Conservation (phyloP, 2,113 vertebrate species). For the Etia nguti region DNA sequence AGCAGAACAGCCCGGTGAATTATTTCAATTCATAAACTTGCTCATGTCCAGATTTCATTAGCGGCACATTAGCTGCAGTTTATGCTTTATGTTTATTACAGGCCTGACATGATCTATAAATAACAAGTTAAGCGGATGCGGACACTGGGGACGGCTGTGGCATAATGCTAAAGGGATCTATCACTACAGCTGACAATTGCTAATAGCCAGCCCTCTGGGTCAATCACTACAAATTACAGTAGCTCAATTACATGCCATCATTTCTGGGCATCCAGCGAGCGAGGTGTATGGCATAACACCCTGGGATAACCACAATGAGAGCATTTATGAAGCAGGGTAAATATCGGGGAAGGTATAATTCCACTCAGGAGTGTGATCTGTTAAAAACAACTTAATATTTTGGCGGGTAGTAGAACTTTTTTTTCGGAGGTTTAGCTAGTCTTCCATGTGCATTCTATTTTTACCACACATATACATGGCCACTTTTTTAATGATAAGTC, state of each 20-base stretch:
- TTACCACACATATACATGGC: background rate
- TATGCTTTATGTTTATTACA: constrained; percentile 96
- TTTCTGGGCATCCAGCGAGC: constrained; percentile 72
- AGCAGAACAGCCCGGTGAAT: constrained; percentile 88
- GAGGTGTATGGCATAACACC: background rate
- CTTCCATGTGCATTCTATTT: background rate
- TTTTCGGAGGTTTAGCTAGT: background rate
- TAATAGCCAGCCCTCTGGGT: constrained; percentile 88
- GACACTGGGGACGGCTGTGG: constrained; percentile 81
- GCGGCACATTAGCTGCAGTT: constrained; percentile 90
- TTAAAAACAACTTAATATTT: background rate
- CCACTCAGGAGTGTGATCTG: background rate
- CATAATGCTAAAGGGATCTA: constrained; percentile 94
- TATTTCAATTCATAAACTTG: constrained; percentile 99
- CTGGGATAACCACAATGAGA: background rate
- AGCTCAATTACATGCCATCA: constrained; percentile 91
- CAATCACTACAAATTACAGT: constrained; percentile 92
- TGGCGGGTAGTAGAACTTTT: background rate
- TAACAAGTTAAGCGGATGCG: constrained; percentile 89
- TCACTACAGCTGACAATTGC: constrained; percentile 95
- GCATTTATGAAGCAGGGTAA: background rate
- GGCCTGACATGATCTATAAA: constrained; percentile 98
- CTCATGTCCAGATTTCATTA: constrained; percentile 99
- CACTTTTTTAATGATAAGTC: background rate
- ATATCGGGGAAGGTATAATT: background rate